Evolutionary conservation across 1,140 invertebrate species (phyloP).

Genomic region (Centruroides sculpturatus): DNA sequence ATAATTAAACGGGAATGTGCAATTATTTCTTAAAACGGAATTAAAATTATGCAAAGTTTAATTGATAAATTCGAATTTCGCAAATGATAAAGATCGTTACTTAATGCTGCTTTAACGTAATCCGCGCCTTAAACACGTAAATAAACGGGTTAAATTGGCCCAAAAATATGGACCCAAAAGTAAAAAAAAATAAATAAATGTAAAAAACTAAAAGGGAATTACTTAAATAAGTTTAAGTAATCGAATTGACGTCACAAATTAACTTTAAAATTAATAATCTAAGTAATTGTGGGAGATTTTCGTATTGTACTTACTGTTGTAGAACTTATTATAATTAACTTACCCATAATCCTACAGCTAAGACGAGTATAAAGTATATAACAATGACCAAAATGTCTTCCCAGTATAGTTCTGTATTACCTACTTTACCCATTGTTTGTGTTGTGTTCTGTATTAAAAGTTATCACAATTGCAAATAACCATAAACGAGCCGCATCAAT

Average conservation of each 20-base stretch:
- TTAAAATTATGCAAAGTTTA: too few relatives aligned
- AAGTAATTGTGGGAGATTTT: not conserved
- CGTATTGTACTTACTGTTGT: not conserved
- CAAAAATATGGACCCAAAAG: too few relatives aligned
- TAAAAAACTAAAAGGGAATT: not conserved
- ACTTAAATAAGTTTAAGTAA: not conserved
- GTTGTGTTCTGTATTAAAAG: not conserved
- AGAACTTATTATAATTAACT: slow-evolving; percentile 6
- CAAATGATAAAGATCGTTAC: too few relatives aligned
- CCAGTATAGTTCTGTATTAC: slow-evolving; percentile 4
- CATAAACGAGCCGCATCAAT: too few relatives aligned
- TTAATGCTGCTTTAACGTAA: too few relatives aligned
- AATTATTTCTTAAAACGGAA: too few relatives aligned
- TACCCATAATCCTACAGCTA: slow-evolving; percentile 30
- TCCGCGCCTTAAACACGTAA: too few relatives aligned
- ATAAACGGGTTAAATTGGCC: too few relatives aligned
- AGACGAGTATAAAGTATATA: slow-evolving; percentile 27
- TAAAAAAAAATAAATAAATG: not conserved
- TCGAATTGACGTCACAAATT: not conserved
- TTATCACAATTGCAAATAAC: too few relatives aligned
- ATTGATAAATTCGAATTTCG: too few relatives aligned
- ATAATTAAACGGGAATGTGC: too few relatives aligned
- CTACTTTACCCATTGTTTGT: slow-evolving; percentile 1
- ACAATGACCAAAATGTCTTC: slow-evolving; percentile 28
- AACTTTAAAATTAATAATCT: not conserved